Conservation (phyloP, 64 coral and sea anemone genomes). For the Acropora tenuis region DNA sequence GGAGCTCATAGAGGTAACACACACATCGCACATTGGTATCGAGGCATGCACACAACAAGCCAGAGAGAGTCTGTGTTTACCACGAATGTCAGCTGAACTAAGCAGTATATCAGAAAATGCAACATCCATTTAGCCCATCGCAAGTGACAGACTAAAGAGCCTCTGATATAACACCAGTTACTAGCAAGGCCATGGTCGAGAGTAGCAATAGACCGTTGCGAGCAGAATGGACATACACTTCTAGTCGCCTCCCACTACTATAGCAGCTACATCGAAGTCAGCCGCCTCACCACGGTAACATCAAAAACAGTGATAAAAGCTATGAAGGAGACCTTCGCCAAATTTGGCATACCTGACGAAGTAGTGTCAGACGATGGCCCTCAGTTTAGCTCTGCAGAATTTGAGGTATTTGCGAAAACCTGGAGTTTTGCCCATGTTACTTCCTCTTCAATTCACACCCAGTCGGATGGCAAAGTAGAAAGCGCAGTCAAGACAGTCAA, state of each 20-base stretch:
- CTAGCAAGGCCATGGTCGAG: slow-evolving; percentile 13
- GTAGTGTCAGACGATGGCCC: neutral
- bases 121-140: neutral
- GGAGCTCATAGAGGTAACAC: slow-evolving; percentile 23
- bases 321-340: slow-evolving; percentile 5
- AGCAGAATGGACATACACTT: neutral
- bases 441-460: neutral
- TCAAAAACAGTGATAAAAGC: neutral
- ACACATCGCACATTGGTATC: slow-evolving; percentile 5
- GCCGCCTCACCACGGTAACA: neutral
- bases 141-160: neutral
- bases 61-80: neutral
- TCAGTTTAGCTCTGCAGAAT: neutral
- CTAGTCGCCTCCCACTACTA: neutral
- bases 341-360: slow-evolving; percentile 18
- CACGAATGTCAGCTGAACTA: slow-evolving; percentile 2
- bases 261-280: slow-evolving; percentile 11
- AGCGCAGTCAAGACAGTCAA: neutral
- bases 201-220: slow-evolving; percentile 1
- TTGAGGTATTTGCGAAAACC: neutral
- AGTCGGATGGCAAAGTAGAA: neutral
- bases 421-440: neutral
- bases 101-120: neutral
- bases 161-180: neutral
- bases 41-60: neutral